Percentiles rank a stretch among this genome's conserved stretches.
Conservation (phyloP, 2,888 invertebrate genomes). For the Plebejus anna region DNA sequence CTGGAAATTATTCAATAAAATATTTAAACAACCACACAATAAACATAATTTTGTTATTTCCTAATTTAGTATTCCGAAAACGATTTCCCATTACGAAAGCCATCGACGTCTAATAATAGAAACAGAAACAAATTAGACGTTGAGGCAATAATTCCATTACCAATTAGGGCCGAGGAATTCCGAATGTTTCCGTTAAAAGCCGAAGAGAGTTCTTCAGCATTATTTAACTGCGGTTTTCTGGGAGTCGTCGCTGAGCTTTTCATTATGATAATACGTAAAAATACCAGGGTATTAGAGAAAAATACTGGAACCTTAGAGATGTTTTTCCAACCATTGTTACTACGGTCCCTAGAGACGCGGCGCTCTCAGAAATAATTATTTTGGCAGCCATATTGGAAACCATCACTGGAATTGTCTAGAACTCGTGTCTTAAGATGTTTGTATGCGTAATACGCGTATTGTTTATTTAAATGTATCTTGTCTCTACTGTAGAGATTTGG, state of each 20-base stretch:
- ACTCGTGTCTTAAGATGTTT: constrained; percentile 5
- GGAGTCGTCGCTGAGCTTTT: neutral
- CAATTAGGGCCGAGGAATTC: constrained; percentile 18
- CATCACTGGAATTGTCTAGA: constrained; percentile 21
- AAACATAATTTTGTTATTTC: constrained; percentile 1
- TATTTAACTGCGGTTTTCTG: neutral
- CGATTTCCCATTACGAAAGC: constrained; percentile 8
- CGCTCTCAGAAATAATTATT: constrained; percentile 39
- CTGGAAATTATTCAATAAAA: neutral
- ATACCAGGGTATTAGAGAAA: constrained; percentile 4
- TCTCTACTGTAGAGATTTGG: neutral
- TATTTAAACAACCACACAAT: neutral
- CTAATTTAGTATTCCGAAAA: constrained; percentile 20
- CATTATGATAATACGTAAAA: neutral
- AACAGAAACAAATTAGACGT: constrained; percentile 17
- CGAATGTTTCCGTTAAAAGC: constrained; percentile 26
- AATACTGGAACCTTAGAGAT: constrained; percentile 28
- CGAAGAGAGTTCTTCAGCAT: neutral
- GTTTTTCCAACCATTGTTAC: constrained; percentile 32
- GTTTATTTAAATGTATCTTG: neutral
- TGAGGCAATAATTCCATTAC: constrained; percentile 7
- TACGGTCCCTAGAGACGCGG: constrained; percentile 33
- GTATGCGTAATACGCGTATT: neutral
- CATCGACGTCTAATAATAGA: constrained; percentile 18
- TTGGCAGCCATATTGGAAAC: constrained; percentile 35